phyloP scores from a whole-genome alignment of 2,888 invertebrate genomes.

The Lepidocyrtoides sp. region DNA sequence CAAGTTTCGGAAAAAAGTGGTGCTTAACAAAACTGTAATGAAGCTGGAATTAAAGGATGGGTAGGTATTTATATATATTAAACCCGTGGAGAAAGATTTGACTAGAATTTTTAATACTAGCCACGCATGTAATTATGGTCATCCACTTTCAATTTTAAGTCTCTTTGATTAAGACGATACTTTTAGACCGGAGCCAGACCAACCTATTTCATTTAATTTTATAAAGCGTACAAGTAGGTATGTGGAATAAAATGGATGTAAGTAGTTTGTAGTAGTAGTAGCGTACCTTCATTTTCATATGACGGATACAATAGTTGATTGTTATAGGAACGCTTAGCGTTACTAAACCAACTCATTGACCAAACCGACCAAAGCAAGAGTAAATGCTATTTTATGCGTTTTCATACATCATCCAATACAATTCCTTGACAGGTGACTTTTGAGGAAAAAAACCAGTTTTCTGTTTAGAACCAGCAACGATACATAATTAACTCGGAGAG shows the following conservation, averaged over 20 bases:
- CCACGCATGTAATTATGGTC: too few relatives aligned
- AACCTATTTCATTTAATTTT: conserved; percentile 62
- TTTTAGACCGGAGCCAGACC: conserved; percentile 21
- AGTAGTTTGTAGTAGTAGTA: too few relatives aligned
- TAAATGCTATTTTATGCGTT: conserved; percentile 32
- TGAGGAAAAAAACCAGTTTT: conserved; percentile 75
- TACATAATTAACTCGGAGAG: conserved; percentile 76
- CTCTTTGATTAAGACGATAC: background rate
- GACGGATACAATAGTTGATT: background rate
- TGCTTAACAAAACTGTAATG: too few relatives aligned
- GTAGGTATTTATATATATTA: too few relatives aligned
- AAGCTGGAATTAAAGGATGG: too few relatives aligned
- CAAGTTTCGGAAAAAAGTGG: too few relatives aligned
- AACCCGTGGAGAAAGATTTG: too few relatives aligned
- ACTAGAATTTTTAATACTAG: too few relatives aligned
- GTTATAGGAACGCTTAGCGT: background rate
- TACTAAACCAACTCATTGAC: background rate
- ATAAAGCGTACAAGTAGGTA: conserved; percentile 43
- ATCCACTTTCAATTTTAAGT: too few relatives aligned
- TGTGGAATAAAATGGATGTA: too few relatives aligned
- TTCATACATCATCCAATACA: conserved; percentile 78
- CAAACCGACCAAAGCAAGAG: background rate
- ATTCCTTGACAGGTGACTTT: conserved; percentile 79
- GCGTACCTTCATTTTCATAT: conserved; percentile 1
- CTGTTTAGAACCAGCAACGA: conserved; percentile 68